phyloP scores from a whole-genome alignment of 2,888 invertebrate genomes.

The Phrixothrix hirtus region DNA sequence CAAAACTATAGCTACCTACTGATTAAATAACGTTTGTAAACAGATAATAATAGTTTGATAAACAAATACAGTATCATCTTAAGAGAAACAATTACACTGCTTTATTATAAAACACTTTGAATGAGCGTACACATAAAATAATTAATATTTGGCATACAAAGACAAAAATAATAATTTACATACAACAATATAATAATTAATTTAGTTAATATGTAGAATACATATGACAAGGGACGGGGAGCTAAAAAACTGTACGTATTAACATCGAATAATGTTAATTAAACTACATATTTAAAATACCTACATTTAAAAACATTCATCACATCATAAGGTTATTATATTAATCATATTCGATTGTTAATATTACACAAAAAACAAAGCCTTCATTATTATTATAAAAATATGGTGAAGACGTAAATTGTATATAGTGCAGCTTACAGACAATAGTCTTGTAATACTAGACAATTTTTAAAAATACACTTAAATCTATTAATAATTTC shows the following conservation, averaged over 20 bases:
- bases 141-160: conserved; percentile 5
- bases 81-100: conserved; percentile 15
- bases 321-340: conserved; percentile 17
- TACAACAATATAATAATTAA: conserved; percentile 7
- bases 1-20: neutral
- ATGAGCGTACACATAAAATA: conserved; percentile 22
- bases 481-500: conserved; percentile 34
- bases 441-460: conserved; percentile 27
- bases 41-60: neutral
- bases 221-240: conserved; percentile 4
- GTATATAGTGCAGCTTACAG: conserved; percentile 29
- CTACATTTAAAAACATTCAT: conserved; percentile 14
- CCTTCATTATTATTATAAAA: conserved; percentile 27
- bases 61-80: neutral
- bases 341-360: conserved; percentile 14
- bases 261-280: neutral
- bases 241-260: conserved; percentile 7
- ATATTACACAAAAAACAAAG: conserved; percentile 22
- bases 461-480: conserved; percentile 39
- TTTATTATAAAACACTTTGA: conserved; percentile 28
- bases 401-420: conserved; percentile 28
- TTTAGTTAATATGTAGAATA: conserved; percentile 2
- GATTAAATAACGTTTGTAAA: neutral
- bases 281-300: neutral
- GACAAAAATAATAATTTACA: conserved; percentile 10